phyloP scores from a whole-genome alignment of 2,888 invertebrate species.

The Aplocera efformata region DNA sequence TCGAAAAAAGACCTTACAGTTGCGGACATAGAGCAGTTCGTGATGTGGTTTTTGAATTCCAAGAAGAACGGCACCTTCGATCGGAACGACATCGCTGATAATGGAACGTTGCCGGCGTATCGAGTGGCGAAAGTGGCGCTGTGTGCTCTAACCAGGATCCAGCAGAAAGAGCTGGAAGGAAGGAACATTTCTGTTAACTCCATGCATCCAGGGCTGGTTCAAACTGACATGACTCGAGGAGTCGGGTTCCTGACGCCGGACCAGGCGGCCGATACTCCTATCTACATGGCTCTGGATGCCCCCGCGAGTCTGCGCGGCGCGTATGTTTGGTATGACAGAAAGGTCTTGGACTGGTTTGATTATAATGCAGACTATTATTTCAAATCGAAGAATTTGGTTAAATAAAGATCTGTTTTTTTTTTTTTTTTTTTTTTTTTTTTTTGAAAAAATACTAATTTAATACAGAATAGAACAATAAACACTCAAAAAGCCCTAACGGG shows the following conservation, averaged over 20 bases:
- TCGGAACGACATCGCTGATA: constrained; percentile 54
- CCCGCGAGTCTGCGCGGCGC: constrained; percentile 78
- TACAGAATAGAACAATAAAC: no score
- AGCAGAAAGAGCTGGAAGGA: constrained; percentile 80
- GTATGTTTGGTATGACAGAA: constrained; percentile 83
- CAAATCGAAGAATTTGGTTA: constrained; percentile 37
- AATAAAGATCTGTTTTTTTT: no score
- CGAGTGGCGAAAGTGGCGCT: constrained; percentile 86
- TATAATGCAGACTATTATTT: constrained; percentile 53
- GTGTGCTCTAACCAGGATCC: constrained; percentile 83
- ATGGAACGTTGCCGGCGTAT: constrained; percentile 82
- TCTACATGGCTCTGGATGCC: constrained; percentile 77
- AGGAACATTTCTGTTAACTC: constrained; percentile 82
- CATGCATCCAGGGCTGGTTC: constrained; percentile 87
- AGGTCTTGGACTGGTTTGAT: constrained; percentile 79
- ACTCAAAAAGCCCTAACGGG: no score
- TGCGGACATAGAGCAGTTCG: constrained; percentile 68
- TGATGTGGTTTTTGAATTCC: constrained; percentile 82
- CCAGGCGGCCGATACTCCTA: constrained; percentile 77
- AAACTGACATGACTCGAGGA: constrained; percentile 87
- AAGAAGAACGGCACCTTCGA: constrained; percentile 48
- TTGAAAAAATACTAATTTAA: no score
- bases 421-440: no score
- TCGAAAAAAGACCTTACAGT: constrained; percentile 47
- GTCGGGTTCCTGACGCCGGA: constrained; percentile 80